These are phyloP conservation scores for Isotomurus palustris DNA, from an alignment of 2,888 invertebrate genomes.

Conservation along the genomic window DNA sequence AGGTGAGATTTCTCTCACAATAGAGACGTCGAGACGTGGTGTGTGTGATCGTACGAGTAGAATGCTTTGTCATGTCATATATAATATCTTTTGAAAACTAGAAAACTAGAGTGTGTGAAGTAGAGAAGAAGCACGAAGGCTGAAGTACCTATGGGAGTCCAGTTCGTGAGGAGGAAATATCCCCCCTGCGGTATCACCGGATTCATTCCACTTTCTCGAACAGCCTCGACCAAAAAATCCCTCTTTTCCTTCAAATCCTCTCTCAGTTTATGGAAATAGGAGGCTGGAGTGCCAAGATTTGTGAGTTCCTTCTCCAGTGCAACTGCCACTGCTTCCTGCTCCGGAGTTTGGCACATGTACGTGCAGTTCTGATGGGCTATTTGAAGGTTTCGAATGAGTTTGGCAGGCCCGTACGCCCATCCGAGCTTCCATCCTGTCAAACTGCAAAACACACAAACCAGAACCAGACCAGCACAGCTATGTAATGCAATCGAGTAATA, in stretches of 20 bases:
- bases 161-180: constrained; percentile 95
- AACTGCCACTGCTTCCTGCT: constrained; percentile 89
- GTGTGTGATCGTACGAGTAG: not conserved
- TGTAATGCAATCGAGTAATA: too few species aligned
- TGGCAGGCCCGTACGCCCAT: constrained; percentile 58
- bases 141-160: constrained; percentile 64
- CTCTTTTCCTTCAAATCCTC: constrained; percentile 70
- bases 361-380: constrained; percentile 58
- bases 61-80: not conserved
- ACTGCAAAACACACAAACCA: too few species aligned
- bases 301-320: constrained; percentile 80
- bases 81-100: not conserved
- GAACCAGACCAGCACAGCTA: too few species aligned
- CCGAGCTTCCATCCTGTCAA: constrained; percentile 60
- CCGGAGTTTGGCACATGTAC: constrained; percentile 83
- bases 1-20: not conserved
- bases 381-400: constrained; percentile 53
- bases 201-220: constrained; percentile 75
- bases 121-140: not conserved
- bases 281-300: constrained; percentile 58
- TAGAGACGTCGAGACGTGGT: too few species aligned
- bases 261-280: constrained; percentile 75
- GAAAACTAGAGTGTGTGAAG: too few species aligned
- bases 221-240: constrained; percentile 69
- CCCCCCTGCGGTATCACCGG: constrained; percentile 94